These are phyloP conservation scores for Lutjanus argentimaculatus DNA, from an alignment of 2,797 vertebrate genomes.

Conservation along the genomic window DNA sequence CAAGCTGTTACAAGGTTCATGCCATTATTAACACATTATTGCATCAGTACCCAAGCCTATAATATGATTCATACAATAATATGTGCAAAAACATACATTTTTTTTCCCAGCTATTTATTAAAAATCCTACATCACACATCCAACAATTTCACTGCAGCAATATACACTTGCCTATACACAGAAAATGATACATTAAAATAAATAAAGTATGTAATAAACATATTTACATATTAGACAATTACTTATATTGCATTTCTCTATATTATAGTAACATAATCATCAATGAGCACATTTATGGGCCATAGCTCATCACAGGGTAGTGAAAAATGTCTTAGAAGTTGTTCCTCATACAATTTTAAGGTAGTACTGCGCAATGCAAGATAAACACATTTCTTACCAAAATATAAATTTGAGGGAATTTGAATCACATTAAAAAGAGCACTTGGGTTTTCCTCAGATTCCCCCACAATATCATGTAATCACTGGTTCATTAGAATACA, in stretches of 20 bases:
- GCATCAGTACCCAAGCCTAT: slow-evolving; percentile 28
- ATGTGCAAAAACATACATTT: neutral
- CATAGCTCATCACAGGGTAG: slow-evolving; percentile 12
- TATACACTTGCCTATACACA: slow-evolving; percentile 37
- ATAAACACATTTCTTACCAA: slow-evolving; percentile 39
- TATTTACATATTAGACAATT: slow-evolving; percentile 66
- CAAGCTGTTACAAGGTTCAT: slow-evolving; percentile 16
- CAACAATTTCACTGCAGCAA: slow-evolving; percentile 47
- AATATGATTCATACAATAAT: slow-evolving; percentile 3
- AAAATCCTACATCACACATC: slow-evolving; percentile 55
- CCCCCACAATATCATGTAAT: slow-evolving; percentile 17
- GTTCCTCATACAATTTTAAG: slow-evolving; percentile 19
- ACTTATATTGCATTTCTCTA: slow-evolving; percentile 49
- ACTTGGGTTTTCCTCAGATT: slow-evolving; percentile 69
- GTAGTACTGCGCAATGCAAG: slow-evolving; percentile 6
- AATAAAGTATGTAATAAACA: slow-evolving; percentile 66
- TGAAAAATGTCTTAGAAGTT: slow-evolving; percentile 17
- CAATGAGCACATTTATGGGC: slow-evolving; percentile 25
- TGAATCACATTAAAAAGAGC: slow-evolving; percentile 70
- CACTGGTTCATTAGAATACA: slow-evolving; percentile 30
- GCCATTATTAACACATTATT: slow-evolving; percentile 37
- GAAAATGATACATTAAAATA: slow-evolving; percentile 57
- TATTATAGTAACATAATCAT: slow-evolving; percentile 21
- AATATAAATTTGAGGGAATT: slow-evolving; percentile 46
- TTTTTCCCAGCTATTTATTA: slow-evolving; percentile 50